Conservation (phyloP, 2,888 invertebrate genomes). For the Athalia rosae region DNA sequence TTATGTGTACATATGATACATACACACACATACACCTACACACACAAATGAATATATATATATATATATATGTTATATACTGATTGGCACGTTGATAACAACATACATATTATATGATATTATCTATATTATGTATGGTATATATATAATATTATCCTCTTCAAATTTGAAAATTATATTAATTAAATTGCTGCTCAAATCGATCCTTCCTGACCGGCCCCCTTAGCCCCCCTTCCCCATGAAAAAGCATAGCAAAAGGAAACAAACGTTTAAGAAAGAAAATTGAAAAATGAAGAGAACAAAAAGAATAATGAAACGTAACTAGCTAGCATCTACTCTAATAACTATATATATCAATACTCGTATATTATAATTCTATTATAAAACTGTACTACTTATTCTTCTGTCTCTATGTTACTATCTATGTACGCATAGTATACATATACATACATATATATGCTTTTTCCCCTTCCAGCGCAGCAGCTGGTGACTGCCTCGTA, state of each 20-base stretch:
- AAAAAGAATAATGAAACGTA: no score
- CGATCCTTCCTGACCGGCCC: slow-evolving; percentile 57
- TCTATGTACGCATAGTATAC: slow-evolving; percentile 48
- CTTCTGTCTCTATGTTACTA: slow-evolving; percentile 54
- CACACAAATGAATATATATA: no score
- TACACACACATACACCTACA: no score
- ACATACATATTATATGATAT: no score
- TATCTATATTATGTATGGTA: background rate
- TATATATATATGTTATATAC: no score
- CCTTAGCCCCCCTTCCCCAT: slow-evolving; percentile 43
- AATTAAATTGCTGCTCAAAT: slow-evolving; percentile 6
- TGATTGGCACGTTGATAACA: no score
- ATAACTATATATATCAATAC: slow-evolving; percentile 24
- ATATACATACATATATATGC: background rate
- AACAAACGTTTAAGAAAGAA: no score
- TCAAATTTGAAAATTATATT: no score
- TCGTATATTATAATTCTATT: slow-evolving; percentile 28
- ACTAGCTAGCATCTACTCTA: slow-evolving; percentile 54
- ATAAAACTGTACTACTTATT: slow-evolving; percentile 45
- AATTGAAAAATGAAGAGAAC: no score
- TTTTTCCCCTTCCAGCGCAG: slow-evolving; percentile 56
- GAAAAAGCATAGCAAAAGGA: no score
- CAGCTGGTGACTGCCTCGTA: slow-evolving; percentile 56
- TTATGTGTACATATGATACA: no score
- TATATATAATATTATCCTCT: background rate